A percentile compares a stretch with the other conserved stretches of the same genome.
phyloP scores from a whole-genome alignment of 2,797 vertebrate species.

The Sphenopsis melanotis region DNA sequence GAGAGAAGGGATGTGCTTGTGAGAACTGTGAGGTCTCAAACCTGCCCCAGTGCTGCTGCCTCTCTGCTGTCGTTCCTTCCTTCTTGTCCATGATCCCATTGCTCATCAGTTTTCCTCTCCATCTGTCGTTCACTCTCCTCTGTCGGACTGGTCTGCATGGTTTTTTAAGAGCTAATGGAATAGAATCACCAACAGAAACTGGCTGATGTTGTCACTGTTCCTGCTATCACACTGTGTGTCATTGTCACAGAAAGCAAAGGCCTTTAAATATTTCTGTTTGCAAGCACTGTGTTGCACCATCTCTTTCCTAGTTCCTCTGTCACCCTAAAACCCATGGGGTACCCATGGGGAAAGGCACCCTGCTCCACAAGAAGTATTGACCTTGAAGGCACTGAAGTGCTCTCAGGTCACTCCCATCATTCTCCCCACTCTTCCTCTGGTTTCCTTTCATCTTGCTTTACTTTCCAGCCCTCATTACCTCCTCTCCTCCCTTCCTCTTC shows the following conservation, averaged over 20 bases:
- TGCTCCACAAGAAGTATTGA: neutral
- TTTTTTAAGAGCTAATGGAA: neutral
- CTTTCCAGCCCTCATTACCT: neutral
- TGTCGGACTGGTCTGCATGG: accelerated
- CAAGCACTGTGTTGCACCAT: neutral
- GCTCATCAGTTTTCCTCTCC: neutral
- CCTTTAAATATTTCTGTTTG: neutral
- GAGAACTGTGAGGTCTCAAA: neutral
- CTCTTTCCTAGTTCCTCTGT: neutral
- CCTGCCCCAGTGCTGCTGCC: neutral
- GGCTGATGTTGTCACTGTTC: neutral
- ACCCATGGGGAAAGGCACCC: neutral
- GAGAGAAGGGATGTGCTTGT: neutral
- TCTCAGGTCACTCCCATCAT: neutral
- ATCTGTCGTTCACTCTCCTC: neutral
- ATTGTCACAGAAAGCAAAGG: neutral
- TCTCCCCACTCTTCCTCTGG: neutral
- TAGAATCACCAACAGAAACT: neutral
- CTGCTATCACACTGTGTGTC: neutral
- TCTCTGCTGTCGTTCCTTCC: neutral
- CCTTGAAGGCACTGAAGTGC: neutral
- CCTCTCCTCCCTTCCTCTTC: neutral
- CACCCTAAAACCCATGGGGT: neutral
- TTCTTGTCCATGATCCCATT: neutral
- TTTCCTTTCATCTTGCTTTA: neutral